These are phyloP conservation scores for Discoglossus pictus DNA, from an alignment of 2,797 vertebrate genomes.

Conservation along the genomic window DNA sequence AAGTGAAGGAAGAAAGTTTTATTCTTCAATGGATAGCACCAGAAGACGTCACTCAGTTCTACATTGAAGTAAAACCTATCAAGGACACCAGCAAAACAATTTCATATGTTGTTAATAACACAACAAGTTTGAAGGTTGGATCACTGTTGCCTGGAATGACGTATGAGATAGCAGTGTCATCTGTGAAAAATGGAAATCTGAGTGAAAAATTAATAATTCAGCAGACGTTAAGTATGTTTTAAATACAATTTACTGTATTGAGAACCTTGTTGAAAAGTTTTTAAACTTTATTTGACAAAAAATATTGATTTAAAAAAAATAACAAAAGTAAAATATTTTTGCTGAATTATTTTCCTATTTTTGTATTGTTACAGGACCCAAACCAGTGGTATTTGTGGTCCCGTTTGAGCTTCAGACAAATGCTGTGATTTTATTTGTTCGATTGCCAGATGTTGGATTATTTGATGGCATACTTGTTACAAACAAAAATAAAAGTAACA, in stretches of 20 bases:
- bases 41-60: conserved; percentile 65
- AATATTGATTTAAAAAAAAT: too few species aligned
- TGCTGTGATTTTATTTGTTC: conserved; percentile 72
- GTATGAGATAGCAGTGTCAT: conserved; percentile 76
- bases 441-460: conserved; percentile 67
- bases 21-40: conserved; percentile 73
- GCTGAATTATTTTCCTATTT: neutral
- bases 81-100: conserved; percentile 33
- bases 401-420: conserved; percentile 63
- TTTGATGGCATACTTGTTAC: conserved; percentile 75
- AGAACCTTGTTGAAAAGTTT: too few species aligned
- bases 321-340: too few species aligned
- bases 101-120: conserved; percentile 64
- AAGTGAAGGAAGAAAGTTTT: conserved; percentile 66
- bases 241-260: too few species aligned
- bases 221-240: conserved; percentile 75
- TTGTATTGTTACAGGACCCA: conserved; percentile 68
- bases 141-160: conserved; percentile 74
- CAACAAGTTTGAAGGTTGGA: conserved; percentile 68
- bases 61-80: conserved; percentile 63
- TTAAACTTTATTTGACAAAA: too few species aligned
- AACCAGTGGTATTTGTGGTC: conserved; percentile 69
- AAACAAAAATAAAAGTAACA: conserved; percentile 56
- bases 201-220: conserved; percentile 69
- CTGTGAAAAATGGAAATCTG: conserved; percentile 70